Evolutionary conservation across 2,888 invertebrate genomes (phyloP), one percentile per base, ranked within the genome.

Genomic region (Drosophila pegasa): DNA sequence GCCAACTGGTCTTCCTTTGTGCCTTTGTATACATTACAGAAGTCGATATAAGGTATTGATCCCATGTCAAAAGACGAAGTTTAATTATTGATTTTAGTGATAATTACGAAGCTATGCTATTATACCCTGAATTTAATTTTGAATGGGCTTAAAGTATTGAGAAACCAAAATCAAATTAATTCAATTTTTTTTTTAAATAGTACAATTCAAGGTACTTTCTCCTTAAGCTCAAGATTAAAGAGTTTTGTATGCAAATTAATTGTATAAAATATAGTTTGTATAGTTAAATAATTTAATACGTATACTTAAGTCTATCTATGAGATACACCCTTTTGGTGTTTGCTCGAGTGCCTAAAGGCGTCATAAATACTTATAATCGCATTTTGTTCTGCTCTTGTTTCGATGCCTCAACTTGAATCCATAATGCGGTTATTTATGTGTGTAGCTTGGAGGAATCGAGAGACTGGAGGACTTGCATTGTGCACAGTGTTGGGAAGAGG

Each of bases 361-460:
- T 45, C 43, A 51, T 51, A 63, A 56, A 69, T 38, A 56, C 38
- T 56, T 55, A 4, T 18, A 31, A 66, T 18, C 57, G 41, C 31
- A 70, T 48, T 37, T 25, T 14, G 29, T 12, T 18, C 14, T 35
- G 29, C 43, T 48, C 16, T 48, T 29, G 8, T 33, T 58, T 50
- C 14, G 40, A 35, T 31, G 45, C 29, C 54, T 31, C 52, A 20
- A 10, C 35, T 50, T 75, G 58, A 63, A 63, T 72, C 31, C 63
- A 38, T 47, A 76, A 63, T 40, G 50, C 38, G 29, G 33, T 37
- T 71, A 72, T 75, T 62, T 76, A 55, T 71, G 57, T 38, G 45
- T 45, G 16, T 47, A 63, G 45, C 64, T 64, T 47, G 20, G 12
- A 50, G 54, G 51, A 47, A 37, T 54, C 33, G 38, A 61, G 33